phyloP scores from a whole-genome alignment of 30 jellyfish, hydroid and myxozoan species.

The Pelagia noctiluca region DNA sequence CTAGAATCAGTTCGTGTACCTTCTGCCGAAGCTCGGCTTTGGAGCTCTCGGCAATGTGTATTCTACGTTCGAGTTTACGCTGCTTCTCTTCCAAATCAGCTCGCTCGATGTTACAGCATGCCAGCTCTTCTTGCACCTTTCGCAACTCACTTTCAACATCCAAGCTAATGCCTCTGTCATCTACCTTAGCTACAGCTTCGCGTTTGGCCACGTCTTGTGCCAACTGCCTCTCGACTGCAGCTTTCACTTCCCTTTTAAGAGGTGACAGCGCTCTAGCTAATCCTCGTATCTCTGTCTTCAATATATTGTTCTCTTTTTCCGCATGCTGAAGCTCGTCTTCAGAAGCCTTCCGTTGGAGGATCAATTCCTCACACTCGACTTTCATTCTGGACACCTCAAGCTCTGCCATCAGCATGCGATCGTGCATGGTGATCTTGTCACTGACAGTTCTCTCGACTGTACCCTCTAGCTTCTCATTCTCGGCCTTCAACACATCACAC shows the following conservation, averaged over 20 bases:
- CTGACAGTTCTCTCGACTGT: constrained; percentile 66
- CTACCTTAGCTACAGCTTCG: constrained; percentile 12
- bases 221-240: constrained; percentile 83
- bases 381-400: constrained; percentile 91
- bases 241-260: constrained; percentile 87
- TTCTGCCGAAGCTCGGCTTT: constrained; percentile 70
- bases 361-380: constrained; percentile 81
- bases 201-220: constrained; percentile 53
- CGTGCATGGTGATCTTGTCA: constrained; percentile 83
- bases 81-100: constrained; percentile 84
- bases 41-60: constrained; percentile 48
- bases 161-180: constrained; percentile 9
- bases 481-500: constrained; percentile 72
- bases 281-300: constrained; percentile 87
- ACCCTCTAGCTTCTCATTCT: constrained; percentile 58
- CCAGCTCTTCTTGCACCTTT: constrained; percentile 82
- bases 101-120: constrained; percentile 73
- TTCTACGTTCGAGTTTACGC: constrained; percentile 58
- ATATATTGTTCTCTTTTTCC: constrained; percentile 66
- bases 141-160: constrained; percentile 52
- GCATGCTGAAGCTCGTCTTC: constrained; percentile 82
- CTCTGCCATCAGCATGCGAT: constrained; percentile 96
- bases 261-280: constrained; percentile 99
- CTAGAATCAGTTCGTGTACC: constrained; percentile 80
- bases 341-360: constrained; percentile 74